phyloP scores from a whole-genome alignment of 2,888 invertebrate genomes.

The Xestobium rufovillosum region DNA sequence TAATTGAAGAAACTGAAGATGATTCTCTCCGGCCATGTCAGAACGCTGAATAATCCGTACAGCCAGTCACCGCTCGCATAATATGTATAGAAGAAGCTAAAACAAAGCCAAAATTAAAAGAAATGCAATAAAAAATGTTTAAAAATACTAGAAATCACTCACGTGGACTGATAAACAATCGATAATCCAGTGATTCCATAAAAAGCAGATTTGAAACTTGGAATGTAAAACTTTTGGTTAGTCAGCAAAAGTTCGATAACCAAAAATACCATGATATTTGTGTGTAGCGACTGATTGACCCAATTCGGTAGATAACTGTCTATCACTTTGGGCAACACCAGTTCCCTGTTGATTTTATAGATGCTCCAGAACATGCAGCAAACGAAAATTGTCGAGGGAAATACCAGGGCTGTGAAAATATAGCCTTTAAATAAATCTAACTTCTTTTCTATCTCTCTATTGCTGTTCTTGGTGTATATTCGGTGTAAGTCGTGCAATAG shows the following conservation, averaged over 20 bases:
- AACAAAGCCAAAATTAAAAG: background rate
- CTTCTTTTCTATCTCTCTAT: conserved; percentile 10
- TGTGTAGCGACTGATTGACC: conserved; percentile 24
- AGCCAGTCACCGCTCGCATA: background rate
- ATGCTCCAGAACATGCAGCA: conserved; percentile 23
- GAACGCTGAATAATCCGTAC: background rate
- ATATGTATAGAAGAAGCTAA: background rate
- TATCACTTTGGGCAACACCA: conserved; percentile 21
- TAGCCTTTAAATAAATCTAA: conserved; percentile 20
- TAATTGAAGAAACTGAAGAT: background rate
- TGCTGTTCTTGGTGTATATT: conserved; percentile 8
- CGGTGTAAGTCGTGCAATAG: conserved; percentile 18
- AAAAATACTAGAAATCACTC: background rate
- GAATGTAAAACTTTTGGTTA: conserved; percentile 3
- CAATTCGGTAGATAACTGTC: conserved; percentile 22
- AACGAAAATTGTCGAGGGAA: conserved; percentile 22
- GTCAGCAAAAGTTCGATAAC: conserved; percentile 18
- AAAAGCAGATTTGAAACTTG: conserved; percentile 6
- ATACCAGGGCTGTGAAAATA: conserved; percentile 20
- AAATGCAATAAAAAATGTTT: background rate
- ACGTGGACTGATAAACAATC: background rate
- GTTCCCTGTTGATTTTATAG: conserved; percentile 23
- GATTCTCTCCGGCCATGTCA: background rate
- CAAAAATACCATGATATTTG: conserved; percentile 20
- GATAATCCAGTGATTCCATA: background rate